These are phyloP conservation scores for Danio tinwini DNA, from an alignment of 2,797 vertebrate species.

Conservation along the genomic window DNA sequence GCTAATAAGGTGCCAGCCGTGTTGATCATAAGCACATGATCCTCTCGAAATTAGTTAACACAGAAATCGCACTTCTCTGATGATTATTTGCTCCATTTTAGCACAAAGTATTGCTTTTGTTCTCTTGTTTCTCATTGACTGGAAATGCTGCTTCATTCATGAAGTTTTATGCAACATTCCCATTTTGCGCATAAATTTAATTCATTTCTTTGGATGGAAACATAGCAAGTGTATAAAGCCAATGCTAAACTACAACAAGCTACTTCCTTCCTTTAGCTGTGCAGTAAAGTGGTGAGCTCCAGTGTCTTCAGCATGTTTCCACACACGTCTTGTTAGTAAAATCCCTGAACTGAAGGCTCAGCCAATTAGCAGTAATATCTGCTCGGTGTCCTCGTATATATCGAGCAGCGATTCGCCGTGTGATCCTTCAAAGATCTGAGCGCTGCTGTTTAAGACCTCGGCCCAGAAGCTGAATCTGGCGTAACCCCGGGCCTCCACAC, in stretches of 20 bases:
- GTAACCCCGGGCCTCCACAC: constrained; percentile 78
- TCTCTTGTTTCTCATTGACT: no score
- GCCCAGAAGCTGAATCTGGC: constrained; percentile 76
- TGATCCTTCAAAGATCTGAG: constrained; percentile 61
- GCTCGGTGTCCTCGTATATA: neutral
- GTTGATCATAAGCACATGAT: no score
- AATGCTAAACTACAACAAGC: neutral
- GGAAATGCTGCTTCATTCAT: no score
- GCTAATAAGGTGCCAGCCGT: no score
- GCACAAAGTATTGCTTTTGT: no score
- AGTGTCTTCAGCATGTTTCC: neutral
- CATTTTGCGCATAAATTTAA: no score
- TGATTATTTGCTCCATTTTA: no score
- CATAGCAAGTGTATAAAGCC: no score
- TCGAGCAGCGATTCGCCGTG: constrained; percentile 11
- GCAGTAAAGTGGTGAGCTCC: neutral
- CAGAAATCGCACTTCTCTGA: no score
- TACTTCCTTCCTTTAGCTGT: neutral
- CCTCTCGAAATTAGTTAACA: no score
- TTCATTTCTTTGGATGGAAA: no score
- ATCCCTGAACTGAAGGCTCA: neutral
- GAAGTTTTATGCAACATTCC: no score
- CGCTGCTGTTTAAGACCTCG: constrained; percentile 75
- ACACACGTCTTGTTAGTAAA: constrained; percentile 8
- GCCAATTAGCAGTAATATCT: constrained; percentile 17